A percentile compares a stretch with the other conserved stretches of the same genome.
Evolutionary conservation across 2,888 invertebrate species (phyloP).

Genomic region (Scotopteryx bipunctaria): DNA sequence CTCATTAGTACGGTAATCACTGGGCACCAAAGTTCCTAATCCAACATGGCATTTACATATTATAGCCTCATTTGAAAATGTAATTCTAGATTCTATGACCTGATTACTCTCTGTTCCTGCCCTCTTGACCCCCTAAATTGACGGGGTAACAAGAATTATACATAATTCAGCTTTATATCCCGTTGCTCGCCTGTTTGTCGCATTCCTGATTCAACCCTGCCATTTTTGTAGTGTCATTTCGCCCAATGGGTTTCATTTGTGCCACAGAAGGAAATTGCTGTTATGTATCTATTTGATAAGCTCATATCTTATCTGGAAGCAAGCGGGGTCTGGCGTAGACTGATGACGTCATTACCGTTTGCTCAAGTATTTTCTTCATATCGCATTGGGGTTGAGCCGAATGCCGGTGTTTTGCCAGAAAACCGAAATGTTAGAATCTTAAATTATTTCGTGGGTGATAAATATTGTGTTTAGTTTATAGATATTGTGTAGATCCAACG

Average conservation of each 20-base stretch:
- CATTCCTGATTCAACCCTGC: neutral
- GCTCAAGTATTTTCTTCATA: slow-evolving; percentile 45
- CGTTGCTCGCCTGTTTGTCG: too few species aligned
- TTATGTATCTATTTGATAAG: slow-evolving; percentile 63
- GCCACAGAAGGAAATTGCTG: slow-evolving; percentile 54
- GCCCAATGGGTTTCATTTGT: slow-evolving; percentile 41
- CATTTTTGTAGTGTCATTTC: slow-evolving; percentile 27
- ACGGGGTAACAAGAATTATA: too few species aligned
- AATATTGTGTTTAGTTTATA: neutral
- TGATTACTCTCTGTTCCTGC: too few species aligned
- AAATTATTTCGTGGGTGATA: neutral
- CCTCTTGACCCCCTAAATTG: too few species aligned
- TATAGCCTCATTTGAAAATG: too few species aligned
- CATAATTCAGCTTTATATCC: too few species aligned
- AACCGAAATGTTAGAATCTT: slow-evolving; percentile 14
- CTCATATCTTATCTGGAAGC: slow-evolving; percentile 61
- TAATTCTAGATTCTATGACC: too few species aligned
- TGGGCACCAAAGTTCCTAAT: too few species aligned
- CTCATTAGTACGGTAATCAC: too few species aligned
- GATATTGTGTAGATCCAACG: neutral
- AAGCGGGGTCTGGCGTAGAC: slow-evolving; percentile 45
- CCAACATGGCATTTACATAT: too few species aligned
- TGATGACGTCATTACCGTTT: slow-evolving; percentile 55
- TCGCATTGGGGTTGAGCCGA: slow-evolving; percentile 30
- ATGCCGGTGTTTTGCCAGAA: slow-evolving; percentile 13